phyloP scores from a whole-genome alignment of 2,888 invertebrate genomes.

The Nematopogon swammerdamellus region DNA sequence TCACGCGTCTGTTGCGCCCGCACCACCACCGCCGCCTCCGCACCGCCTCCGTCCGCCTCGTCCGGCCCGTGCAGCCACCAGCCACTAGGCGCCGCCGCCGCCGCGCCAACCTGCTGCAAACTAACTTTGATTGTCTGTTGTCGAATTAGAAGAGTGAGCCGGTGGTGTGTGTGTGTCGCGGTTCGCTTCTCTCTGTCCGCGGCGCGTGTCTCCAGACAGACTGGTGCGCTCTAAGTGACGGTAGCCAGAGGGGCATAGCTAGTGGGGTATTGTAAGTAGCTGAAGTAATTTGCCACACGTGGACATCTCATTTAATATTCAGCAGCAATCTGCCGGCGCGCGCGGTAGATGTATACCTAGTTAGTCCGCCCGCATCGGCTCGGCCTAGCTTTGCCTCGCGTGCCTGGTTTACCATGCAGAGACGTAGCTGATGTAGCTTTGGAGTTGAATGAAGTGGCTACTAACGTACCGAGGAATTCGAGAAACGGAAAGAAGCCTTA shows the following conservation, averaged over 20 bases:
- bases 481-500: too few relatives aligned
- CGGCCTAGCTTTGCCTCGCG: too few relatives aligned
- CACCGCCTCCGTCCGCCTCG: slow-evolving; percentile 8
- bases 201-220: too few relatives aligned
- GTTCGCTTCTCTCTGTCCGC: neutral
- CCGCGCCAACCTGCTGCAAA: neutral
- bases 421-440: too few relatives aligned
- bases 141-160: neutral
- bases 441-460: too few relatives aligned
- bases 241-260: neutral
- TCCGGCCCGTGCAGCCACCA: slow-evolving; percentile 16
- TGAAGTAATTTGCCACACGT: neutral
- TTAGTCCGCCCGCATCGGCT: too few relatives aligned
- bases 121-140: neutral
- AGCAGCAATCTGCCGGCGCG: neutral
- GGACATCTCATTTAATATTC: neutral
- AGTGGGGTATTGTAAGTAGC: too few relatives aligned
- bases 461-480: too few relatives aligned
- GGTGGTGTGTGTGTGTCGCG: neutral
- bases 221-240: too few relatives aligned
- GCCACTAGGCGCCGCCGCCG: neutral
- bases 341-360: too few relatives aligned
- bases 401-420: too few relatives aligned
- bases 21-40: slow-evolving; percentile 10
- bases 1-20: slow-evolving; percentile 33